Conservation (phyloP, 2,113 vertebrate species). For the rat (Rattus norvegicus) region DNA sequence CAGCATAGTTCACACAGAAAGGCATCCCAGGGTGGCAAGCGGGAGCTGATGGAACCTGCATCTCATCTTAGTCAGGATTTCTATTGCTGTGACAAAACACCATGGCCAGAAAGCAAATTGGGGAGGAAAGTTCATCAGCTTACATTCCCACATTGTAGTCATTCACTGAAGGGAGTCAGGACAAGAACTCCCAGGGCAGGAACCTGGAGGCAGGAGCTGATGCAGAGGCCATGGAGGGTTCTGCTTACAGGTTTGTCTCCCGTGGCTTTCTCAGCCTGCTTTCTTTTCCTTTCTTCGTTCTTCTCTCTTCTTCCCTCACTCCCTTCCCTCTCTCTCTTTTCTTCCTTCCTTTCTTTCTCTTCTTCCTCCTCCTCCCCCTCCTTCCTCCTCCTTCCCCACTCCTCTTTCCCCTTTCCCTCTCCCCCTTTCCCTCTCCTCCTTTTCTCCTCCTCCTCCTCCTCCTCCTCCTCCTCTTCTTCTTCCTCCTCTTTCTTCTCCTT, state of each 20-base stretch:
- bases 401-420: no score
- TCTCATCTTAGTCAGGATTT: no score
- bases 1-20: neutral
- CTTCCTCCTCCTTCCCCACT: no score
- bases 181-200: neutral
- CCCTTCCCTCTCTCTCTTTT: no score
- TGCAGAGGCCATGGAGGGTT: neutral
- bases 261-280: neutral
- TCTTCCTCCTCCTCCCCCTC: no score
- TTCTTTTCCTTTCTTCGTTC: neutral
- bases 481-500: neutral
- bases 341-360: no score
- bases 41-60: neutral
- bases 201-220: neutral
- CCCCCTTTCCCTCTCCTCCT: no score
- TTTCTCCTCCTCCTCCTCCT: no score
- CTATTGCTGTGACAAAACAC: neutral
- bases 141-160: neutral
- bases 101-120: neutral
- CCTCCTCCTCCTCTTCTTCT: rapidly evolving
- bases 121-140: neutral
- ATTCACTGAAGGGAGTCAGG: neutral
- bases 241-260: neutral
- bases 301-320: neutral
- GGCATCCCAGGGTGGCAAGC: neutral